Percentiles rank a stretch among this genome's conserved stretches.
Evolutionary conservation across 2,113 vertebrate genomes (phyloP).

Genomic region (Trichomycterus rosablanca): DNA sequence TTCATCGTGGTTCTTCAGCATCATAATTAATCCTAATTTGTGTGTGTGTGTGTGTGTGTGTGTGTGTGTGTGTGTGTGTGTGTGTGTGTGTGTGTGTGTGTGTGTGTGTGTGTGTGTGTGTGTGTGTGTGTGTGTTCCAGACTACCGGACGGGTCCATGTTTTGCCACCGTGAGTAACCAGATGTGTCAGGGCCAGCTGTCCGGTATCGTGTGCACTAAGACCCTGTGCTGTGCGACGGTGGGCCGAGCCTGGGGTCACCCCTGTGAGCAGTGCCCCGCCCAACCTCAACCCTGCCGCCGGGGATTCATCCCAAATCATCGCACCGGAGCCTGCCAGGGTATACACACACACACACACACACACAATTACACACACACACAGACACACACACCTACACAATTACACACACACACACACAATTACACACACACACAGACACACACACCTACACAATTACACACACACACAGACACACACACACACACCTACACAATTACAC

Average conservation of each 20-base stretch:
- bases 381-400: background rate
- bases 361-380: constrained; percentile 37
- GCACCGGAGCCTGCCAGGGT: constrained; percentile 97
- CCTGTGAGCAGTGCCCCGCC: constrained; percentile 96
- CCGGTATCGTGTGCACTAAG: constrained; percentile 96
- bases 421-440: too few species aligned
- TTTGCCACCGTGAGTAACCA: constrained; percentile 93
- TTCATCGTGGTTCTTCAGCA: too few species aligned
- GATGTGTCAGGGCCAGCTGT: constrained; percentile 98
- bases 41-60: constrained; percentile 21
- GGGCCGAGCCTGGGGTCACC: constrained; percentile 95
- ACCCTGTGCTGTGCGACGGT: constrained; percentile 95
- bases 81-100: constrained; percentile 12
- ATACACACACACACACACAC: constrained; percentile 48
- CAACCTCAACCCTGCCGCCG: constrained; percentile 94
- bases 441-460: too few species aligned
- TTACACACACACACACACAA: too few species aligned
- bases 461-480: too few species aligned
- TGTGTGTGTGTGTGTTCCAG: constrained; percentile 56
- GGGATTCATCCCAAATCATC: constrained; percentile 95
- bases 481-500: too few species aligned
- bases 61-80: background rate
- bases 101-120: constrained; percentile 16
- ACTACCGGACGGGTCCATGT: constrained; percentile 96
- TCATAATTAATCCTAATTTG: too few species aligned